Evolutionary conservation across 1,140 invertebrate species (phyloP).

Genomic region (Drosophila bocki): DNA sequence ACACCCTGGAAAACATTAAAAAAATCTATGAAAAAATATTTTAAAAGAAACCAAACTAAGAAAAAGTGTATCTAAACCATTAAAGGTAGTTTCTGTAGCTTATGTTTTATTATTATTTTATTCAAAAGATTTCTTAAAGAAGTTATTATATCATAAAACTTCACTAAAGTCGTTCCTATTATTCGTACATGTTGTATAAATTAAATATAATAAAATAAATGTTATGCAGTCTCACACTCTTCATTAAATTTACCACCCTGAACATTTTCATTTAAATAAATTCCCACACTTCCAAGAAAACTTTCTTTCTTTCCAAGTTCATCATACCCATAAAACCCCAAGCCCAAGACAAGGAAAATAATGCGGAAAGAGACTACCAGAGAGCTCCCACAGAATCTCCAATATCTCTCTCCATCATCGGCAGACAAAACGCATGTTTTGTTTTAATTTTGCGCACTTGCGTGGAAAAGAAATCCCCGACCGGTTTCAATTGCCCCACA

Average conservation of each 20-base stretch:
- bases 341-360: not conserved
- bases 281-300: conserved; percentile 17
- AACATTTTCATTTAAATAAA: conserved; percentile 18
- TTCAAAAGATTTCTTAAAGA: not conserved
- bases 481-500: conserved; percentile 47
- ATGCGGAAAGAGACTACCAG: conserved; percentile 6
- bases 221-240: not conserved
- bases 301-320: conserved; percentile 1
- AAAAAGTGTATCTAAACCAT: not conserved
- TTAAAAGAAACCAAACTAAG: no score
- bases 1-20: not conserved
- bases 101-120: not conserved
- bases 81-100: no score
- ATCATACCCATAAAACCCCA: conserved; percentile 20
- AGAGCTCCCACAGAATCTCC: conserved; percentile 33
- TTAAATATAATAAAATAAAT: not conserved
- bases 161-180: not conserved
- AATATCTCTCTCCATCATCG: conserved; percentile 49
- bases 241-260: not conserved
- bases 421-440: conserved; percentile 79
- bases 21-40: not conserved
- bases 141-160: not conserved
- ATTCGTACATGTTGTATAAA: not conserved
- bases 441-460: conserved; percentile 72
- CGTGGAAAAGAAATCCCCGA: conserved; percentile 52